Percentiles rank a stretch among this genome's conserved stretches.
These are phyloP conservation scores for Cetoscarus ocellatus DNA, from an alignment of 2,797 vertebrate genomes.

Conservation along the genomic window DNA sequence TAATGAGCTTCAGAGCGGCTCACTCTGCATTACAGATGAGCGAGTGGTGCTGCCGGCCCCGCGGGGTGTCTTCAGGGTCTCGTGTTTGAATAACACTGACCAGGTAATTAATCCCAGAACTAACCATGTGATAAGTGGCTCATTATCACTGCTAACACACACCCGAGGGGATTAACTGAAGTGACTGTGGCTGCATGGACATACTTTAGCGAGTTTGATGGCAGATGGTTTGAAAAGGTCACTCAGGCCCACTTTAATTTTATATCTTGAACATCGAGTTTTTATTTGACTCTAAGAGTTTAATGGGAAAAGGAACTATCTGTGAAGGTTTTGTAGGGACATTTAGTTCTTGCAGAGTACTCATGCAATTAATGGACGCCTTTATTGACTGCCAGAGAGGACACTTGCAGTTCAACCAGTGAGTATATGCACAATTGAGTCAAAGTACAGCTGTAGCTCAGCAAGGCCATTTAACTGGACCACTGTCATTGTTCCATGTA, in stretches of 20 bases:
- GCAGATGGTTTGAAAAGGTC: slow-evolving; percentile 22
- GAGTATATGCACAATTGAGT: no score
- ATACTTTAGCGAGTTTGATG: slow-evolving; percentile 14
- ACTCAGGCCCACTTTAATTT: slow-evolving; percentile 5
- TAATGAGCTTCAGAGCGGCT: slow-evolving; percentile 73
- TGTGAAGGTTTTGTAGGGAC: not conserved
- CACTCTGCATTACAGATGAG: slow-evolving; percentile 68
- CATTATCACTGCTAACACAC: slow-evolving; percentile 70
- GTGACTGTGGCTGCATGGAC: not conserved
- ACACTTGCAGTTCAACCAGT: not conserved
- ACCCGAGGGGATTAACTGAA: slow-evolving; percentile 34
- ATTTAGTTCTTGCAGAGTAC: not conserved
- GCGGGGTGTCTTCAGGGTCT: slow-evolving; percentile 65
- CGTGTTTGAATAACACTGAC: slow-evolving; percentile 73
- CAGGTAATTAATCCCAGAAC: slow-evolving; percentile 70
- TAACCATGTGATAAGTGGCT: slow-evolving; percentile 71
- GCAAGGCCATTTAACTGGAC: no score
- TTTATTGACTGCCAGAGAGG: not conserved
- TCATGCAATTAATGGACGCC: not conserved
- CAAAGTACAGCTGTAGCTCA: no score
- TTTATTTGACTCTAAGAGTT: not conserved
- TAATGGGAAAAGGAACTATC: not conserved
- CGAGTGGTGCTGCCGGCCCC: slow-evolving; percentile 51
- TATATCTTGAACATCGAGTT: not conserved
- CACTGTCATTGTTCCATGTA: no score